These are phyloP conservation scores for Caenorhabditis sp. DNA, from an alignment of 2,888 invertebrate genomes.

Conservation along the genomic window DNA sequence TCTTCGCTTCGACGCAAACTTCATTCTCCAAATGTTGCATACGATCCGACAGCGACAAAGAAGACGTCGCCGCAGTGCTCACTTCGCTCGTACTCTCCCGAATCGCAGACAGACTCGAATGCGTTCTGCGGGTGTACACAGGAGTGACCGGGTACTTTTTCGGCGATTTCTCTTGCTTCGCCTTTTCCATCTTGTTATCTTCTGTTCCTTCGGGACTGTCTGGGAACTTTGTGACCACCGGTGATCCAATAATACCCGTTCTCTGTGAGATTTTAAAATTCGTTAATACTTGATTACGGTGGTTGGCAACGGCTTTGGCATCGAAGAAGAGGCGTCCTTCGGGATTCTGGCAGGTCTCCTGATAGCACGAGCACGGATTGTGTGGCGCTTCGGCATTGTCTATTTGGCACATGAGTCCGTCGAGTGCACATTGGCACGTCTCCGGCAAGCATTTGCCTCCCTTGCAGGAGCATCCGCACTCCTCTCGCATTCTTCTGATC, in stretches of 20 bases:
- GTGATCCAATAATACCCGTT: not conserved
- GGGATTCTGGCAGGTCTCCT: constrained; percentile 36
- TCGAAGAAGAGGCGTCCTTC: constrained; percentile 52
- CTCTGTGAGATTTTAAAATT: constrained; percentile 5
- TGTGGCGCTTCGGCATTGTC: constrained; percentile 17
- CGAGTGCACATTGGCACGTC: constrained; percentile 57
- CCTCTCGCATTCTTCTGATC: constrained; percentile 34
- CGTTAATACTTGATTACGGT: constrained; percentile 39
- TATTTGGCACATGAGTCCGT: constrained; percentile 61
- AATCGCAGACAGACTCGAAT: constrained; percentile 42
- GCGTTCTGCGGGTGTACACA: constrained; percentile 29
- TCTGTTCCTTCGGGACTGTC: not conserved
- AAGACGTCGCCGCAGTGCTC: not conserved
- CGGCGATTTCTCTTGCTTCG: constrained; percentile 18
- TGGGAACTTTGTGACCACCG: not conserved
- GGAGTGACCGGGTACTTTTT: constrained; percentile 49
- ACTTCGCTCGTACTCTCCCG: constrained; percentile 38
- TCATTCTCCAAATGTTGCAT: constrained; percentile 48
- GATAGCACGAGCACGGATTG: constrained; percentile 39
- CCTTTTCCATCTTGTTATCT: not conserved
- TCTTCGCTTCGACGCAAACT: constrained; percentile 23
- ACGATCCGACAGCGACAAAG: constrained; percentile 21
- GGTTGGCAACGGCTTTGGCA: constrained; percentile 16
- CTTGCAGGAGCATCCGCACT: constrained; percentile 63
- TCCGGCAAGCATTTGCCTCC: constrained; percentile 60